Evolutionary conservation across 2,113 vertebrate genomes (phyloP).

Genomic region (Noctilio leporinus): DNA sequence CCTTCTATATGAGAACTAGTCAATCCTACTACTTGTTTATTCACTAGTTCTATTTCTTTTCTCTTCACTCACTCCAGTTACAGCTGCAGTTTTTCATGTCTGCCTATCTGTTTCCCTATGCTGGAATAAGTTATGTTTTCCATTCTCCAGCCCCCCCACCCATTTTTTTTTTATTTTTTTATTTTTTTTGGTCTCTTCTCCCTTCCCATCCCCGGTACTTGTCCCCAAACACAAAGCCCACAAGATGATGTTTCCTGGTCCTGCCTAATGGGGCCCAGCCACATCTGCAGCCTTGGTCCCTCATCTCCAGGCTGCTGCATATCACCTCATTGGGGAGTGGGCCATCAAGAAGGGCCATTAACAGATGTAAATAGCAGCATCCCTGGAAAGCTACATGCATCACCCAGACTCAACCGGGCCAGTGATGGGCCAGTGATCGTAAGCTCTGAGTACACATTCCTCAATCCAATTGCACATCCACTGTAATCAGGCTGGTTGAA

Average conservation of each 20-base stretch:
- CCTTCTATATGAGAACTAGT: conserved; percentile 8
- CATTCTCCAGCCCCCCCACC: neutral
- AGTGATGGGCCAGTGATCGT: conserved; percentile 79
- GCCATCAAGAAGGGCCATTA: conserved; percentile 76
- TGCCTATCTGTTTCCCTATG: conserved; percentile 35
- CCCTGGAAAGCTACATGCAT: conserved; percentile 82
- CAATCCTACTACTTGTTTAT: neutral
- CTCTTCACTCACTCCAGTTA: conserved; percentile 32
- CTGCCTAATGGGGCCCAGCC: conserved; percentile 73
- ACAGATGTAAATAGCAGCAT: conserved; percentile 79
- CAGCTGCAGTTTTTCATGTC: conserved; percentile 46
- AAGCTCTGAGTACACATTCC: conserved; percentile 83
- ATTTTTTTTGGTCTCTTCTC: neutral
- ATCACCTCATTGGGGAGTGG: conserved; percentile 58
- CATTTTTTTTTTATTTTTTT: neutral
- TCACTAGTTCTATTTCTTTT: conserved; percentile 46
- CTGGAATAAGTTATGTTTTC: conserved; percentile 37
- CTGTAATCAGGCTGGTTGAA: conserved; percentile 77
- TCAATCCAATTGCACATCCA: conserved; percentile 80
- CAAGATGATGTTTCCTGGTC: conserved; percentile 41
- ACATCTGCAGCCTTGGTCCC: conserved; percentile 60
- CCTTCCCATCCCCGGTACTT: neutral
- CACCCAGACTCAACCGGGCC: conserved; percentile 76
- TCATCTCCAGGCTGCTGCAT: conserved; percentile 59
- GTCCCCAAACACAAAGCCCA: conserved; percentile 51